Base-by-base conservation (phyloP, 2,113 vertebrate species). In the Beaufortia kweichowensis region DNA sequence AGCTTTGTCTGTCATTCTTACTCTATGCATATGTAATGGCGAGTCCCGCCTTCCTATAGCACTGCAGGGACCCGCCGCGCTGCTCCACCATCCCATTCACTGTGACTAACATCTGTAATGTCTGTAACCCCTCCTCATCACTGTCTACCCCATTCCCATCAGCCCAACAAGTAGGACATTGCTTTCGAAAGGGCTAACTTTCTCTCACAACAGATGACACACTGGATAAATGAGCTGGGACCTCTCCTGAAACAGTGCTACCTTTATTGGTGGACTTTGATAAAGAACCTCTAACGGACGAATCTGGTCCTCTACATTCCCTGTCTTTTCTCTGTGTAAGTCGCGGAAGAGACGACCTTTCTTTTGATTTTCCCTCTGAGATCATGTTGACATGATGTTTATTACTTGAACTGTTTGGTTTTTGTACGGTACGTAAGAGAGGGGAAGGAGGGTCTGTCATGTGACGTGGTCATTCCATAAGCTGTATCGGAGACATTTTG, bases 171-270 rank as follows among this genome's bases (percentile, higher is more conserved):
- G 76, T 86, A 84, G 81, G 82, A 59, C 69, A 59, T 83, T 84
- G 71, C 76, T 87, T 82, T 84, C 69, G 84, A 87, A 90, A 91
- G 88, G 88, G 91, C 91, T 90, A 82, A 83, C 83, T 82, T 84
- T 85, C 76, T 84, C 78, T 76, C 31, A 61, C 28, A 70, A 73
- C 50, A 70, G 83, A 79, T 78, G 75, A 85, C 63, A 83, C 74
- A 75, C 56, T 39, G 70, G 60, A 78, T 68, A 61, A 72, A 79
- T 41, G 23, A 31, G 9, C 59, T 31, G 26, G 57, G 70, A 57
- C 53, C 70, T 46, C 76, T 68, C 50, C 63, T 62, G 62, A 79
- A 69, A 82, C 70, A 75, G 24, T 8, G 31, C 57, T 33, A 55
- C 62, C 23, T 46, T 24, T 61, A 23, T 62, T 63, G 10, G 29